Conservation (phyloP, 2,113 vertebrate genomes). For the Periophthalmodon schlosseri region DNA sequence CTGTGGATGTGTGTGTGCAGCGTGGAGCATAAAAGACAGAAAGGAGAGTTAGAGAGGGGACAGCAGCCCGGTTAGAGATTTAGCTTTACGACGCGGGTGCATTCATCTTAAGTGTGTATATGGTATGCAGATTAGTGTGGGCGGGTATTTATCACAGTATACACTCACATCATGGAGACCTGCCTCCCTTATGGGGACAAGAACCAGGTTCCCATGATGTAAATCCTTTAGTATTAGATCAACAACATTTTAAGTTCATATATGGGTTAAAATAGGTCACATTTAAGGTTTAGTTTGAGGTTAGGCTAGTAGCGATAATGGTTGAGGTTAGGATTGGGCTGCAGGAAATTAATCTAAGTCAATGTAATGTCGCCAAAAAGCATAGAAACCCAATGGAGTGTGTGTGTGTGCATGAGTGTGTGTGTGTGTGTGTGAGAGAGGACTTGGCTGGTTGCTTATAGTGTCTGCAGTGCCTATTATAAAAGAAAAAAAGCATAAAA, state of each 20-base stretch:
- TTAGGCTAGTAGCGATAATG: too few relatives aligned
- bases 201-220: too few relatives aligned
- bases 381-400: too few relatives aligned
- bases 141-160: conserved; percentile 15
- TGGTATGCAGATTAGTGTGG: conserved; percentile 39
- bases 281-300: too few relatives aligned
- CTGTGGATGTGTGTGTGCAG: conserved; percentile 9
- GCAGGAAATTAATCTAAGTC: too few relatives aligned
- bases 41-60: conserved; percentile 37
- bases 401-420: conserved; percentile 10
- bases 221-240: too few relatives aligned
- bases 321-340: too few relatives aligned
- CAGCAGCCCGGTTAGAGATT: conserved; percentile 57
- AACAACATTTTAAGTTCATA: too few relatives aligned
- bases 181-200: too few relatives aligned
- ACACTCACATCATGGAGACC: too few relatives aligned
- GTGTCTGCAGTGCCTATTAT: conserved; percentile 73
- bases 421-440: conserved; percentile 19
- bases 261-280: too few relatives aligned
- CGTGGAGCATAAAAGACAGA: conserved; percentile 25
- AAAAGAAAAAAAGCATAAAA: conserved; percentile 72
- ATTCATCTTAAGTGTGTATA: conserved; percentile 55
- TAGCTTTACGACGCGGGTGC: conserved; percentile 51
- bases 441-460: conserved; percentile 56
- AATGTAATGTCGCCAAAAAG: too few relatives aligned